A percentile compares a stretch with the other conserved stretches of the same genome.
phyloP scores from a whole-genome alignment of 23 tunicate genomes.

The Styela clava region DNA sequence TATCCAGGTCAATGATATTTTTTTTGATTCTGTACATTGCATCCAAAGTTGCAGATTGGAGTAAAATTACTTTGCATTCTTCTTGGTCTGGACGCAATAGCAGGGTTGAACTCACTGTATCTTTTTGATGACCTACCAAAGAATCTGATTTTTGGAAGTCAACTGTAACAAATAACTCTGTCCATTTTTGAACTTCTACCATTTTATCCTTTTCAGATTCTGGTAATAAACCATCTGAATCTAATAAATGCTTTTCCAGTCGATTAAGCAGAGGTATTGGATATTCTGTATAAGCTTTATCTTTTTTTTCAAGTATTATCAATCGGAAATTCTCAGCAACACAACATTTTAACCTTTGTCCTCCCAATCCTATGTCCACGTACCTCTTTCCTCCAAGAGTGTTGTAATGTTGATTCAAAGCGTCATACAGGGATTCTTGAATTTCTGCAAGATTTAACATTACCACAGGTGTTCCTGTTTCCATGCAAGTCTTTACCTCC shows the following conservation, averaged over 20 bases:
- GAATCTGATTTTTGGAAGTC: conserved; percentile 24
- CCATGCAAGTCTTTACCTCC: conserved; percentile 74
- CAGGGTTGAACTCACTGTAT: conserved; percentile 54
- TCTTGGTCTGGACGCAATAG: not conserved
- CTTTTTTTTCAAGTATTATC: conserved; percentile 61
- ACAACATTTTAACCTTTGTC: conserved; percentile 67
- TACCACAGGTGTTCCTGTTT: conserved; percentile 57
- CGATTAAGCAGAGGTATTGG: conserved; percentile 77
- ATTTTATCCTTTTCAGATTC: not conserved
- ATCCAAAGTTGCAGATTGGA: conserved; percentile 64
- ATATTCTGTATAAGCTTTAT: conserved; percentile 60
- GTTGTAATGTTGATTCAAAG: conserved; percentile 76
- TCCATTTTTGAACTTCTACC: conserved; percentile 27
- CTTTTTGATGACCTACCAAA: conserved; percentile 46
- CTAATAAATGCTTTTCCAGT: conserved; percentile 63
- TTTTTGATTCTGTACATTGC: conserved; percentile 44
- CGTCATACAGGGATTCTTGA: conserved; percentile 79
- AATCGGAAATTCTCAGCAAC: conserved; percentile 40
- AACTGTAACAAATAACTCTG: not conserved
- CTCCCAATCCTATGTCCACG: conserved; percentile 77
- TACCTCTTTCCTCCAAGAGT: conserved; percentile 67
- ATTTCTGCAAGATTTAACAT: conserved; percentile 57
- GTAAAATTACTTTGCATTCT: conserved; percentile 20
- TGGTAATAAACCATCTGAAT: conserved; percentile 42
- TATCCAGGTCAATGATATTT: conserved; percentile 25